Conservation (phyloP, 2,113 vertebrate genomes). For the Trematomus loennbergii region DNA sequence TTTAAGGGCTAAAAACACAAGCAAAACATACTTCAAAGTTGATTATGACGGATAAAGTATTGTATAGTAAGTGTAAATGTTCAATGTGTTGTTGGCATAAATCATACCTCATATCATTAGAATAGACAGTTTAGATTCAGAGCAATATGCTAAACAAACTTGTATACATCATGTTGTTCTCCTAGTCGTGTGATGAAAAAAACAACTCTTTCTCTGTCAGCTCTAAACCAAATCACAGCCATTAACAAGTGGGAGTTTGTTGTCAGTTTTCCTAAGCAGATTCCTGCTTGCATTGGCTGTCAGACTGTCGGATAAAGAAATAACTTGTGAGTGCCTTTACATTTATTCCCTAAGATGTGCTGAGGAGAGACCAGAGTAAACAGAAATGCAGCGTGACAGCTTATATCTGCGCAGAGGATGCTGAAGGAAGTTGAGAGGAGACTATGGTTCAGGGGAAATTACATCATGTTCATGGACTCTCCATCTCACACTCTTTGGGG, state of each 20-base stretch:
- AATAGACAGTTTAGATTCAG: not conserved
- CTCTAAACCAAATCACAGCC: slow-evolving; percentile 34
- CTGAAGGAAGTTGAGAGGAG: slow-evolving; percentile 44
- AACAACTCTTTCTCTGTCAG: slow-evolving; percentile 27
- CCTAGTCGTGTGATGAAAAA: not conserved
- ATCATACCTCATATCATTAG: too few relatives aligned
- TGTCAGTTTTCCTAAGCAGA: slow-evolving; percentile 57
- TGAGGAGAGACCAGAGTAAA: slow-evolving; percentile 55
- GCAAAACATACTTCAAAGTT: not conserved
- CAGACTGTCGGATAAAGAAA: slow-evolving; percentile 49
- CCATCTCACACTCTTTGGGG: slow-evolving; percentile 48
- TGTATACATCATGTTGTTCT: slow-evolving; percentile 2
- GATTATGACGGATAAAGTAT: not conserved
- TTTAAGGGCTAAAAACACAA: not conserved
- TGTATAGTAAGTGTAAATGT: not conserved
- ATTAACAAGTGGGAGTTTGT: slow-evolving; percentile 51
- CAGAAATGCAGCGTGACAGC: slow-evolving; percentile 58
- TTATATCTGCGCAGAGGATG: slow-evolving; percentile 40
- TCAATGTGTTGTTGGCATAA: not conserved
- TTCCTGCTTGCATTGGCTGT: slow-evolving; percentile 43
- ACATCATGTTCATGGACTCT: slow-evolving; percentile 54
- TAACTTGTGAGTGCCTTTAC: slow-evolving; percentile 52
- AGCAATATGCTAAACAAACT: not conserved
- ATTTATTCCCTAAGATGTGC: slow-evolving; percentile 43
- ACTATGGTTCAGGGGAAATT: slow-evolving; percentile 32